Evolutionary conservation across 2,888 invertebrate species (phyloP).

Genomic region (Leptinotarsa haldemani): DNA sequence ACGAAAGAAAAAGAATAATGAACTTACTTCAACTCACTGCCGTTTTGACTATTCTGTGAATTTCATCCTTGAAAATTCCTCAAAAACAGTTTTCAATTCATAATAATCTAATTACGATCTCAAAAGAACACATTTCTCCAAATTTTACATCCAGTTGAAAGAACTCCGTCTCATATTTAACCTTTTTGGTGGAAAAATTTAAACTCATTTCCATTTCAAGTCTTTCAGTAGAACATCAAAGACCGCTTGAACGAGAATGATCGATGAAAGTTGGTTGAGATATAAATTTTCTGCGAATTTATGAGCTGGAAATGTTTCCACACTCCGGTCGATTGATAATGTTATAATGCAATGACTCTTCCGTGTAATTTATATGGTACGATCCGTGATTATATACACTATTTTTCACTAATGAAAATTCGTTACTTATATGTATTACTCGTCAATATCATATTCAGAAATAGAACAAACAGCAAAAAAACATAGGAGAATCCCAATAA

Average conservation of each 20-base stretch:
- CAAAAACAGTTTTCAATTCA: conserved; percentile 10
- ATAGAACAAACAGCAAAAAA: no score
- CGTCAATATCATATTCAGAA: no score
- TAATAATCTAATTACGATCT: conserved; percentile 22
- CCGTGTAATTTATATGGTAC: neutral
- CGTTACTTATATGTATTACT: no score
- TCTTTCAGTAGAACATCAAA: conserved; percentile 23
- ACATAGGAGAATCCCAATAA: no score
- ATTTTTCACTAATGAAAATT: no score
- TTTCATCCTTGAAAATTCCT: neutral
- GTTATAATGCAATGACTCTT: neutral
- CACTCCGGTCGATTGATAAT: neutral
- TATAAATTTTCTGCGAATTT: conserved; percentile 7
- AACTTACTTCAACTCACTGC: neutral
- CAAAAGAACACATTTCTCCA: conserved; percentile 18
- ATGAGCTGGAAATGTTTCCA: neutral
- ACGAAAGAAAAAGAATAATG: neutral
- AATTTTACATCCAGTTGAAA: neutral
- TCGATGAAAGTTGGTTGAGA: conserved; percentile 8
- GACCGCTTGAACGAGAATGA: neutral
- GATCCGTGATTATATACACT: neutral
- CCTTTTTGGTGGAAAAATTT: neutral
- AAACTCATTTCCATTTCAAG: conserved; percentile 20
- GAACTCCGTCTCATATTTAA: conserved; percentile 1
- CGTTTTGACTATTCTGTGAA: neutral